Base-by-base conservation (phyloP, 2,113 vertebrate species). In the Nicator chloris region DNA sequence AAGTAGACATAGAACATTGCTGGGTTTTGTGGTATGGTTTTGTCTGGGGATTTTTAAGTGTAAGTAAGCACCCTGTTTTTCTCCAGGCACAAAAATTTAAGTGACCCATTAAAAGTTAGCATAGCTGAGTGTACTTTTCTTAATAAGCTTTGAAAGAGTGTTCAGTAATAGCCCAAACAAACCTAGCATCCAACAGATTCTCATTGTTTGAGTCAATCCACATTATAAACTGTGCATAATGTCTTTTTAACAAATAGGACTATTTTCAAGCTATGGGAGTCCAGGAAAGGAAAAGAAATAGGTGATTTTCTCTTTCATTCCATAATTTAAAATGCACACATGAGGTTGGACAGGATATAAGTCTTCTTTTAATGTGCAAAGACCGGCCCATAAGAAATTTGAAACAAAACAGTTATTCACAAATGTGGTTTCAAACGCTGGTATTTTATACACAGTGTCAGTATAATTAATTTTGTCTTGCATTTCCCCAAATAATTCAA, bases 361-460 rank as follows among this genome's bases (percentile, higher is more conserved):
- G 47, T 93, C 88, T 90, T 92, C 76, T 88, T 92, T 75, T 94
- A 93, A 92, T 61, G 51, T 76, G 53, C 42, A 84, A 82, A 61
- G 50, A 81, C 50, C n/a, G 86, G 69, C 37, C 31, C 64, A 50
- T 75, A 70, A 86, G 95, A 95, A 96, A 95, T 76, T 64, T 96
- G 95, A 97, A 93, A 96, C 92, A 92, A 96, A 96, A 86, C 86
- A 96, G 93, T 94, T 95, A 96, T 95, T 96, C 90, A 44, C 79
- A 93, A 96, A 90, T 88, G 88, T 88, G 76, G 37, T 92, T 94
- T 94, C 90, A 92, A 96, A 92, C 86, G 75, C 65, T 90, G 80
- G 86, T 92, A 88, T 97, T 94, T 96, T 95, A 96, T 95, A 96
- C 87, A 96, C 90, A 88, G 37, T 96, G 95, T 95, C 95, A 96